Base-by-base conservation (phyloP, 2,797 vertebrate species). In the Mergus octosetaceus region DNA sequence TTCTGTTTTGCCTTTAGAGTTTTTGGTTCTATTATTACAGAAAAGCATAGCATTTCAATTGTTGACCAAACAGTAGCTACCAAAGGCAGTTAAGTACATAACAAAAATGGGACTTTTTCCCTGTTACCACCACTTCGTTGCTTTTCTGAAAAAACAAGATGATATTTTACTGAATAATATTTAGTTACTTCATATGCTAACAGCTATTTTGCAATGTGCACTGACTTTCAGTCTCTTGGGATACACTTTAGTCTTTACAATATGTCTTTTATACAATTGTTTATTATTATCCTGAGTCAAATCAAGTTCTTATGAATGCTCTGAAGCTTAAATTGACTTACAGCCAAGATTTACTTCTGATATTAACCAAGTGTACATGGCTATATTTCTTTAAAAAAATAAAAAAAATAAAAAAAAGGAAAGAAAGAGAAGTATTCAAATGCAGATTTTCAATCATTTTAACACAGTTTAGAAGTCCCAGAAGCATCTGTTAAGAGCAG, bases 261-360 rank as follows among this genome's bases (percentile, higher is more conserved):
- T 43, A 89, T 41, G 54, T 15, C 85, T 73, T 45, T 20, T 27
- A 57, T 19, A 69, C 17, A 41, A 0, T 0, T 2, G 0, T 39
- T 78, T 49, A 58, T 6, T 10, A 32, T 49, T 36, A 71, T 74
- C 49, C 45, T 81, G 60, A 47, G 25, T 30, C 45, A 68, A 24
- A 81, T 62, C 16, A 74, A 58, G 83, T 36, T 27, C 30, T 77
- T 30, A 65, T 0, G 3, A 84, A 71, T 1, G 5, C 32, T 83
- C 18, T 79, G 36, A 49, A 82, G 53, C 28, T 74, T 87, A 68
- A 77, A 75, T 22, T 2, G 2, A 89, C 28, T 87, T 78, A 43
- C 3, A 85, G 10, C 1, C 6, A 85, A 56, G 27, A 62, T 84
- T 51, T 69, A 56, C 11, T 82, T 93, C 8, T 70, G 38, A 88